Evolutionary conservation across 2,113 vertebrate genomes (phyloP), one percentile per base, ranked within the genome.

Genomic region (Solenodon paradoxus): DNA sequence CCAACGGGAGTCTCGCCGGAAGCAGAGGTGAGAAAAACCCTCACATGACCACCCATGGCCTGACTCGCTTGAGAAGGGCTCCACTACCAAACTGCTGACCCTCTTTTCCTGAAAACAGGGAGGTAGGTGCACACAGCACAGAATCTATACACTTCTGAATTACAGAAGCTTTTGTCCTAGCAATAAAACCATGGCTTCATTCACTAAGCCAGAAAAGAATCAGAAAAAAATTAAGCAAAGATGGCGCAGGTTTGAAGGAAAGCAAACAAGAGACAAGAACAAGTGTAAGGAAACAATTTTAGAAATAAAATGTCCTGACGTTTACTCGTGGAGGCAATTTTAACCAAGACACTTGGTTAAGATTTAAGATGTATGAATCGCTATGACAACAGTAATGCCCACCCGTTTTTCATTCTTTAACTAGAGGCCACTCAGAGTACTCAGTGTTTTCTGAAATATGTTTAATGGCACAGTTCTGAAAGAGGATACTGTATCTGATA

Each of bases 241-340:
- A 28, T 55, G 19, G 9, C 20, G n/a, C 4, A 88, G 9, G 1
- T 81, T 85, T 35, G 4, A 81, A 72, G 47, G 38, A 89, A 61
- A 74, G 16, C 17, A 79, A 75, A n/a, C n/a, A 2, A 13, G 47
- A 63, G 7, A 40, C 22, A 84, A 81, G 82, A 74, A 51, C 64
- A 74, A 78, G 6, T 71, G 32, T 78, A 61, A 55, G 38, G 3
- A 89, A 86, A 63, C 30, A 53, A 16, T 66, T 85, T 64, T 10
- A 63, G 61, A 94, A 96, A 61, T 28, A 47, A 92, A 96, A 92
- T 57, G n/a, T 35, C 26, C 47, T 84, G 4, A 80, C 90, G 90
- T 94, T 59, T 68, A 79, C 2, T 49, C 81, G 38, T 9, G 7
- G 32, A 35, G 17, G 13, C n/a, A 92, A 22, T 35, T 85, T 42